Evolutionary conservation across 2,888 invertebrate genomes (phyloP).

Genomic region (Sarcophaga rosellei): DNA sequence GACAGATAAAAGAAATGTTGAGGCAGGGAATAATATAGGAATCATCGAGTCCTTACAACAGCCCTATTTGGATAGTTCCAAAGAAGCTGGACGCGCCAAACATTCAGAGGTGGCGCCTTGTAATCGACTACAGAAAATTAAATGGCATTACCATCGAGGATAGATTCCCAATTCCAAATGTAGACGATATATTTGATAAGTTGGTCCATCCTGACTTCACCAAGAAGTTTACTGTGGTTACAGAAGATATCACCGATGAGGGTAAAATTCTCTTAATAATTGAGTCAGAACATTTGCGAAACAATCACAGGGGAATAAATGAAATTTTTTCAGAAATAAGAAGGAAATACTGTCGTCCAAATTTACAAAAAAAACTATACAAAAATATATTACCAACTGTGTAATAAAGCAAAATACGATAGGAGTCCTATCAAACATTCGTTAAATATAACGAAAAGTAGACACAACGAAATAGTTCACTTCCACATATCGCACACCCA

Average conservation of each 20-base stretch:
- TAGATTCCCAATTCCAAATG: background rate
- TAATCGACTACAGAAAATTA: background rate
- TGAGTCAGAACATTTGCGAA: background rate
- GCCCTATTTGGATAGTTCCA: background rate
- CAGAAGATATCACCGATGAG: conserved; percentile 17
- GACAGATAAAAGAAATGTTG: conserved; percentile 54
- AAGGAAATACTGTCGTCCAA: too few relatives aligned
- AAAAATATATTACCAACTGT: too few relatives aligned
- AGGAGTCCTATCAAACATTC: too few relatives aligned
- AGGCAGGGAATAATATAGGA: conserved; percentile 67
- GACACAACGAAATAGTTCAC: conserved; percentile 28
- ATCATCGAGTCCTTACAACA: background rate
- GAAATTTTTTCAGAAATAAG: background rate
- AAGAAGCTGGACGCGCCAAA: background rate
- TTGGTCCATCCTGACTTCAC: conserved; percentile 2
- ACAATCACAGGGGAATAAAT: conserved; percentile 22
- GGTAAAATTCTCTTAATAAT: background rate
- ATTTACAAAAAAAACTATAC: too few relatives aligned
- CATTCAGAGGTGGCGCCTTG: background rate
- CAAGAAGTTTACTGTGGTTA: conserved; percentile 7
- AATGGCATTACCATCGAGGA: background rate
- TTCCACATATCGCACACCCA: conserved; percentile 33
- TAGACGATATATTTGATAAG: background rate
- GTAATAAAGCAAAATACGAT: too few relatives aligned
- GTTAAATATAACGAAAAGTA: too few relatives aligned